Base-by-base conservation (phyloP, 1,140 invertebrate genomes). In the Zaprionus africanus region DNA sequence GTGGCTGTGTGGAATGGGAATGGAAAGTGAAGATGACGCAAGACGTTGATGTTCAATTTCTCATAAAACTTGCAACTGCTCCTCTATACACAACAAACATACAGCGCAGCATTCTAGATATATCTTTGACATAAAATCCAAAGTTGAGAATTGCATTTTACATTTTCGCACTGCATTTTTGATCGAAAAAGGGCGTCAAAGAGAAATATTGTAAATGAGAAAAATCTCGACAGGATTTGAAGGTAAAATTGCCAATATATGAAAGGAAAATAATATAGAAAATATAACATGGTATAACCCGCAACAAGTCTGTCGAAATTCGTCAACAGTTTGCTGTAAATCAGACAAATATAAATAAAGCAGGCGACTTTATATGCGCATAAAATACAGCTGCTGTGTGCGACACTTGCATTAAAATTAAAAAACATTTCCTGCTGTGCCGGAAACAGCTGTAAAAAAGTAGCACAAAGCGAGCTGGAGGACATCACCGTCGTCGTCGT, bases 141-240 rank as follows among this genome's bases (percentile, higher is more conserved):
- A 88, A 90, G 64, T 90, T 81, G 80, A 65, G 81, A 84, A 84
- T 88, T 90, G 85, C 85, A 87, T 76, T 87, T 77, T 75, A 72
- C 69, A 74, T 74, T 73, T 74, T 63, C 73, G 61, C 31, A 34
- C 79, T 86, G 82, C 79, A 78, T 83, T 83, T 88, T 71, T 78
- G 58, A 65, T 73, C 59, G 41, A 66, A 67, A 76, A 46, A 46
- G 41, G n/a, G 41, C 38, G 59, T 22, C 13, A 28, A 41, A 11
- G 24, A 57, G 13, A 15, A 26, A 43, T 57, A 41, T 56, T 26
- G 49, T n/a, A 53, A 64, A 65, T 43, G 24, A n/a, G 1, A n/a
- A 36, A 53, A 41, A 22, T 51, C 46, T 4, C 19, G 26, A 31
- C 9, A n/a, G 41, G n/a, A 46, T 17, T 26, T 38, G 43, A 60